Base-by-base conservation (phyloP, 2,113 vertebrate species). In the Proteles cristata region DNA sequence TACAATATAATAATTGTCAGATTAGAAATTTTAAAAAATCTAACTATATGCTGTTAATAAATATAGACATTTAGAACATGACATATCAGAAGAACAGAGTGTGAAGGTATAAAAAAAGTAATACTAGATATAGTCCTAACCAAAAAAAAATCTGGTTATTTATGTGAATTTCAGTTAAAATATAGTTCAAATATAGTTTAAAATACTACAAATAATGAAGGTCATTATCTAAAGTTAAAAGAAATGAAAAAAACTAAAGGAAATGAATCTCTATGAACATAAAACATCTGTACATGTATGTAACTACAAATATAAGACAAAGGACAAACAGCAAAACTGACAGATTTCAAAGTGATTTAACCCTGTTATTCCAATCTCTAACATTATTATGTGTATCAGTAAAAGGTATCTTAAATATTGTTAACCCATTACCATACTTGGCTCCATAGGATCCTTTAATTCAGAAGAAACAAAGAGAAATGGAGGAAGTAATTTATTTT, bases 401-500 rank as follows among this genome's bases (percentile, higher is more conserved):
- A 86, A 83, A 16, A 96, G 8, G 1, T 3, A 92, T 94, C 43
- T 95, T 83, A 83, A 96, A 93, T 86, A 86, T 81, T 83, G 33
- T 90, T 89, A 96, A 86, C 39, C 21, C 35, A 74, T 93, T 94
- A 82, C 10, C n/a, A 28, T 45, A 77, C 28, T 53, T 66, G 69
- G 73, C 4, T 63, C 26, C 50, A n/a, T n/a, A 91, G 23, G 15
- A 89, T 48, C 86, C 43, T 14, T 16, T 79, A 90, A 89, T 76
- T 94, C 6, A 68, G 5, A 95, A 94, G 55, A 94, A 97, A 92
- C 80, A 97, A 95, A 80, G 45, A 63, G 17, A 92, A 92, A 92
- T 93, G 17, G 35, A 89, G 19, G 68, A 80, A 97, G 48, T 87
- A 65, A 96, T 98, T 96, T 94, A 96, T 95, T 97, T 98, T 96